phyloP scores from a whole-genome alignment of 2,888 invertebrate species.

The Busseola fusca region DNA sequence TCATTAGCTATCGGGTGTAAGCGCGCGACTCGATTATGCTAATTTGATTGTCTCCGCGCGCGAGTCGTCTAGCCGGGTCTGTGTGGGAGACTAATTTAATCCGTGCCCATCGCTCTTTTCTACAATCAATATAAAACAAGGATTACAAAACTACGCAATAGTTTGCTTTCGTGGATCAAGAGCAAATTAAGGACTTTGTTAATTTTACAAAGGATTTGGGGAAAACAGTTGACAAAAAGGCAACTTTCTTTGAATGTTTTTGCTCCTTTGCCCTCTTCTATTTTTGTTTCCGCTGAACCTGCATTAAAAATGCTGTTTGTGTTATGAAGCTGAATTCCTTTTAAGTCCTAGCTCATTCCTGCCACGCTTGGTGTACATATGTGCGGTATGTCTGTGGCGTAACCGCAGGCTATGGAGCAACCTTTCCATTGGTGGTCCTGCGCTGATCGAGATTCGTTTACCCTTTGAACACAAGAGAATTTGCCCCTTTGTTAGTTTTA shows the following conservation, averaged over 20 bases:
- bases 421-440: conserved; percentile 38
- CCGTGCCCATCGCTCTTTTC: conserved; percentile 40
- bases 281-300: conserved; percentile 33
- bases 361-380: conserved; percentile 30
- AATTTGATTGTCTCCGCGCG: conserved; percentile 60
- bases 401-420: conserved; percentile 56
- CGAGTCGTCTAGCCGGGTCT: conserved; percentile 47
- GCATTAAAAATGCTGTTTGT: conserved; percentile 62
- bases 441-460: conserved; percentile 17
- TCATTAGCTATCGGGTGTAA: conserved; percentile 58
- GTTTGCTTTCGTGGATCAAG: conserved; percentile 23
- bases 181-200: conserved; percentile 36
- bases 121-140: conserved; percentile 45
- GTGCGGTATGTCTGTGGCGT: conserved; percentile 32
- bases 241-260: conserved; percentile 42
- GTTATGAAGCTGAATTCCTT: conserved; percentile 47
- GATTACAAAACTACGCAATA: conserved; percentile 33
- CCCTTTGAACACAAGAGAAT: conserved; percentile 38
- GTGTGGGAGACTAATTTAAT: conserved; percentile 49
- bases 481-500: conserved; percentile 30
- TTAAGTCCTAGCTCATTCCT: conserved; percentile 52
- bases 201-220: conserved; percentile 40
- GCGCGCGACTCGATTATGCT: conserved; percentile 59
- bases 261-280: conserved; percentile 39
- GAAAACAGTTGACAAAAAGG: conserved; percentile 34